phyloP scores from a whole-genome alignment of 1,140 invertebrate genomes.

The Bradysia coprophila region DNA sequence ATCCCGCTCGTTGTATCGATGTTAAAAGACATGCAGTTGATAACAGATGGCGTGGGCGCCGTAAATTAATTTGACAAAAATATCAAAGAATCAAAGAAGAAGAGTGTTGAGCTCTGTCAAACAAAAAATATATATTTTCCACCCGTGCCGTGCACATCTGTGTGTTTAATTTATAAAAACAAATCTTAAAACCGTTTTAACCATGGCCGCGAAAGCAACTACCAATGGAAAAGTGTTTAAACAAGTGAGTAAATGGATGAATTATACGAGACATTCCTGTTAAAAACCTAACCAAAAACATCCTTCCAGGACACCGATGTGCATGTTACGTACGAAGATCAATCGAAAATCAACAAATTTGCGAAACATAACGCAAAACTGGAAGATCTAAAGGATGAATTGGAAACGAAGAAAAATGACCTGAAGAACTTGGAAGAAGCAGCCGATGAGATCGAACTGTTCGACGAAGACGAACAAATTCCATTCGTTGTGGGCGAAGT shows the following conservation, averaged over 20 bases:
- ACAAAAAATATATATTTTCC: too few relatives aligned
- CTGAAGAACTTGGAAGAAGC: constrained; percentile 87
- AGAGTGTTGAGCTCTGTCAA: too few relatives aligned
- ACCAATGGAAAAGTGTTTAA: constrained; percentile 3
- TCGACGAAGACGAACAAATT: constrained; percentile 60
- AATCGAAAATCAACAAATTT: constrained; percentile 95
- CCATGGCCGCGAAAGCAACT: constrained; percentile 3
- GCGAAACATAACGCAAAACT: constrained; percentile 80
- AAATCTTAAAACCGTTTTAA: neutral
- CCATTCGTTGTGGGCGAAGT: constrained; percentile 81
- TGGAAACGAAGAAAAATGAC: constrained; percentile 79
- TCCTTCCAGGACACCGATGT: constrained; percentile 65
- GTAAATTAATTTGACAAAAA: too few relatives aligned
- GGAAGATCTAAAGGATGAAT: constrained; percentile 78
- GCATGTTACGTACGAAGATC: constrained; percentile 89
- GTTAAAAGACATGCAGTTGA: too few relatives aligned
- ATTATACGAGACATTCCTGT: too few relatives aligned
- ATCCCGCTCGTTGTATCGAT: too few relatives aligned
- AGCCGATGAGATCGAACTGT: constrained; percentile 64
- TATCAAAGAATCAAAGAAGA: too few relatives aligned
- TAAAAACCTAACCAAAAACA: neutral
- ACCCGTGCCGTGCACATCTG: too few relatives aligned
- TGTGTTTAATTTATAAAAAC: too few relatives aligned
- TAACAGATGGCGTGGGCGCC: too few relatives aligned
- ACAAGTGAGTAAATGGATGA: neutral